Conservation (phyloP, 2,797 vertebrate species). For the Morus bassanus region DNA sequence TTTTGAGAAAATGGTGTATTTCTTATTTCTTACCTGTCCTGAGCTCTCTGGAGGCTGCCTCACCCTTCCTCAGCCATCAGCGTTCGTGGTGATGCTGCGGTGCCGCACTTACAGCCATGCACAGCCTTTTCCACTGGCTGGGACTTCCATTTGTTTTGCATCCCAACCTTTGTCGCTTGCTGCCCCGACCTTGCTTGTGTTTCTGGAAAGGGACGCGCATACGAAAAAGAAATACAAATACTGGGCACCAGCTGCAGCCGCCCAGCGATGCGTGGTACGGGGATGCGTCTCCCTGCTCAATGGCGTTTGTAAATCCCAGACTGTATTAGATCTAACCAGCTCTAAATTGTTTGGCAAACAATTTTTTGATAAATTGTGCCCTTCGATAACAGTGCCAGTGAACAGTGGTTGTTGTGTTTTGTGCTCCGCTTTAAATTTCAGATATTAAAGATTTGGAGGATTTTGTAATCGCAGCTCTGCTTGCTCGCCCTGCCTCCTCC, state of each 20-base stretch:
- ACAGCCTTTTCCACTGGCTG: neutral
- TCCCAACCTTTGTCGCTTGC: neutral
- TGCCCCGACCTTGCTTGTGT: neutral
- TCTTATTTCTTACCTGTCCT: neutral
- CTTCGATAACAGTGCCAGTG: neutral
- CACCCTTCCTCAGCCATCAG: rapidly evolving
- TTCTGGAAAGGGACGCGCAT: neutral
- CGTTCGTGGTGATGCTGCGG: rapidly evolving
- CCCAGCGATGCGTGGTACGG: rapidly evolving
- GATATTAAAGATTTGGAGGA: neutral
- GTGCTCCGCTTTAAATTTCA: neutral
- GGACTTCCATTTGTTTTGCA: neutral
- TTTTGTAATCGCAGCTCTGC: neutral
- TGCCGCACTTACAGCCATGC: neutral
- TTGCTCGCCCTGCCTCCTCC: neutral
- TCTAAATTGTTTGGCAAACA: neutral
- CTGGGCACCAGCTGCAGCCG: neutral
- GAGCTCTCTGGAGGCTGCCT: neutral
- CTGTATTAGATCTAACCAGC: neutral
- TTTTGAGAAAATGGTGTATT: neutral
- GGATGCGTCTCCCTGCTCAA: neutral
- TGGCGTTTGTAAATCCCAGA: neutral
- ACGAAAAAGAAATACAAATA: neutral
- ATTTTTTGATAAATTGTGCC: neutral
- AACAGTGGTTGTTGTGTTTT: neutral